phyloP scores from a whole-genome alignment of 2,797 vertebrate species.

The Parauchenoglanis ngamensis region DNA sequence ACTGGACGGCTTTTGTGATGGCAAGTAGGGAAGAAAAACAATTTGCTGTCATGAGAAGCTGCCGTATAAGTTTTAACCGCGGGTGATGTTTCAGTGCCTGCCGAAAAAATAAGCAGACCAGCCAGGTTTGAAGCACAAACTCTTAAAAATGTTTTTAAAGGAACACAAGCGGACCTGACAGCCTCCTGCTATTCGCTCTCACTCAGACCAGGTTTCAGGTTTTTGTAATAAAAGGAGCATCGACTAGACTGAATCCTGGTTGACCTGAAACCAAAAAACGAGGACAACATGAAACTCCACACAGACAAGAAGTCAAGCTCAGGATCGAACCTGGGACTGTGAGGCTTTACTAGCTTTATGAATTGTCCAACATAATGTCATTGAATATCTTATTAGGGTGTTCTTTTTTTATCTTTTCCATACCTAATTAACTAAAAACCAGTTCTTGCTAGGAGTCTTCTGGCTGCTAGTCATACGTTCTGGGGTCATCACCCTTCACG shows the following conservation, averaged over 20 bases:
- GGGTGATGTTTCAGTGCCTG: conserved; percentile 29
- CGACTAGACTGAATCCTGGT: background rate
- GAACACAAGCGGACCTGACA: conserved; percentile 62
- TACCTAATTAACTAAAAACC: background rate
- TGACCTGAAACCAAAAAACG: background rate
- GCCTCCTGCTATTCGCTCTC: conserved; percentile 61
- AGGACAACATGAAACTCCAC: too few species aligned
- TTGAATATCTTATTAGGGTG: too few species aligned
- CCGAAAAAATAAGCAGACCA: conserved; percentile 14
- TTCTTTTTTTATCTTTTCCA: background rate
- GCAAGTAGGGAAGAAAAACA: conserved; percentile 20
- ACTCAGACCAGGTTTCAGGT: conserved; percentile 63
- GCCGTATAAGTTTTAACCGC: conserved; percentile 30
- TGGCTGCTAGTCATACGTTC: background rate
- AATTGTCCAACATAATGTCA: too few species aligned
- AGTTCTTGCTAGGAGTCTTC: background rate
- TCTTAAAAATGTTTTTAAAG: conserved; percentile 23
- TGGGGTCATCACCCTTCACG: background rate
- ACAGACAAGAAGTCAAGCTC: too few species aligned
- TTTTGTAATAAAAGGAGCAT: background rate
- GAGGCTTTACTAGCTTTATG: too few species aligned
- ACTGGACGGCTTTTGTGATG: conserved; percentile 37
- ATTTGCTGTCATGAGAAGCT: conserved; percentile 36
- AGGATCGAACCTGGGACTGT: too few species aligned
- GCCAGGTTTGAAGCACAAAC: conserved; percentile 16